Conservation (phyloP, 23 tunicate genomes). For the Aplidium turbinatum region DNA sequence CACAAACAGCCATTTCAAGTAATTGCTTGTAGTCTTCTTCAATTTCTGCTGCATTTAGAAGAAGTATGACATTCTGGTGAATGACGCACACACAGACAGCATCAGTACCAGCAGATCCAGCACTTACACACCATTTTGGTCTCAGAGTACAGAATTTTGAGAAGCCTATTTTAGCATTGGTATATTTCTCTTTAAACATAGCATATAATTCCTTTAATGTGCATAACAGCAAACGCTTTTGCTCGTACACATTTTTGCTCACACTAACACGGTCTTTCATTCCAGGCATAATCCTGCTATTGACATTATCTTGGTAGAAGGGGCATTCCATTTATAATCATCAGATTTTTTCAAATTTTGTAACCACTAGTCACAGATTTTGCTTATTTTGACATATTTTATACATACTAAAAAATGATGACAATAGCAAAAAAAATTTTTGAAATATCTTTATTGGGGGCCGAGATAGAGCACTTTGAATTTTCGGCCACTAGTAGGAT, state of each 20-base stretch:
- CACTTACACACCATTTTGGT: constrained; percentile 17
- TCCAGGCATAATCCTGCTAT: constrained; percentile 24
- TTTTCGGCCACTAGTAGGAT: no score
- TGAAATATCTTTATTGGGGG: no score
- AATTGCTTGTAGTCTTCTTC: constrained; percentile 4
- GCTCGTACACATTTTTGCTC: constrained; percentile 14
- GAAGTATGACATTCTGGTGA: constrained; percentile 32
- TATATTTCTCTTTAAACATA: constrained; percentile 19
- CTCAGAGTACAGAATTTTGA: constrained; percentile 8
- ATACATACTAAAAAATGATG: no score
- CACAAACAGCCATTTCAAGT: constrained; percentile 6
- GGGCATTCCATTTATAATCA: no score
- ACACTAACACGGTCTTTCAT: constrained; percentile 12
- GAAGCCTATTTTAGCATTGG: neutral
- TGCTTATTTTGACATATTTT: no score
- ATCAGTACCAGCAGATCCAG: constrained; percentile 9
- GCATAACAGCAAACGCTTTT: no score
- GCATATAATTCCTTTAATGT: constrained; percentile 22
- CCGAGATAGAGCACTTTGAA: no score
- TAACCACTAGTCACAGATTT: no score
- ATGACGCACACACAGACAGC: constrained; percentile 31
- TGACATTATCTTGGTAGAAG: neutral
- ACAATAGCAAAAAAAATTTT: no score
- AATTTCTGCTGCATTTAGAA: constrained; percentile 10
- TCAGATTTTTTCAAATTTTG: no score